Evolutionary conservation across 2,888 invertebrate genomes (phyloP), one percentile per base, ranked within the genome.

Genomic region (Parnassius apollo): DNA sequence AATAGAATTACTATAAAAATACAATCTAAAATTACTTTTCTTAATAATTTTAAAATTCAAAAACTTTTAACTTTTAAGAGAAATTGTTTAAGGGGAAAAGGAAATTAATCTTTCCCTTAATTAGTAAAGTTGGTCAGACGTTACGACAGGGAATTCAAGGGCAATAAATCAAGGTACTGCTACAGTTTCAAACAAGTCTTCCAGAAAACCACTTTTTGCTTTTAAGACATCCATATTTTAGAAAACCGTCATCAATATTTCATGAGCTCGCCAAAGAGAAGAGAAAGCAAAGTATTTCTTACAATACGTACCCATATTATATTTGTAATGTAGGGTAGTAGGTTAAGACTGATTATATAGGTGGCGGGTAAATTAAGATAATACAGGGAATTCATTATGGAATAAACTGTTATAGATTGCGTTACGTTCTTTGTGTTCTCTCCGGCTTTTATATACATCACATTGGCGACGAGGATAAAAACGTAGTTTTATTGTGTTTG

Each of bases 61-160:
- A 35, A 48, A 63, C 55, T n/a, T 78, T 82, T 77, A 77, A 82
- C 86, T 80, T 86, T 85, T 77, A 76, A 75, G 73, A 74, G 83
- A 86, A 88, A 88, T 88, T 89, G 83, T 88, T 86, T 86, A 82
- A 85, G 78, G 82, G 83, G 83, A 85, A 83, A 82, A 80, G 85
- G 86, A 88, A 86, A 90, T 90, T 88, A 88, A 89, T 90, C 89
- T 89, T 89, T 88, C 80, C 83, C 86, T 88, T 90, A 90, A 89
- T 90, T 90, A 89, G 88, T 72, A 87, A 90, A 90, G 87, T 89
- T 89, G 76, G 85, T 79, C 77, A 75, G 81, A 80, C 76, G 81
- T 74, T 76, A 77, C 78, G 80, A 74, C 73, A 78, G 79, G 76
- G 81, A 80, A 86, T 87, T 83, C 87, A 85, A 83, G 85, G 82